Conservation (phyloP, 2,797 vertebrate species). For the Phrynocephalus forsythii region DNA sequence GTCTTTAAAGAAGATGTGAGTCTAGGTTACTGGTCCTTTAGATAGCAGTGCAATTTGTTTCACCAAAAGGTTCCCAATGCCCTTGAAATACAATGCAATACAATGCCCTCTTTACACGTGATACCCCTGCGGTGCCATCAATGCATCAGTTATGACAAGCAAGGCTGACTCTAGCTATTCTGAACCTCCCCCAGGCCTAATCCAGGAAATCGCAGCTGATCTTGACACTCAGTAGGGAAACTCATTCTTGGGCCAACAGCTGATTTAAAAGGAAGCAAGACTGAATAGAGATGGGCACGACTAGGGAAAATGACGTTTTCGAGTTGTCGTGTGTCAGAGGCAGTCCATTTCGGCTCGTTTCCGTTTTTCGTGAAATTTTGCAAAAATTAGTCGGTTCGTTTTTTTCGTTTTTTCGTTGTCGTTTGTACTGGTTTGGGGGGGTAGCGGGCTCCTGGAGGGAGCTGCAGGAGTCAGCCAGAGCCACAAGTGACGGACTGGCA, state of each 20-base stretch:
- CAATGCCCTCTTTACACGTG: neutral
- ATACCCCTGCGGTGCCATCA: too few relatives aligned
- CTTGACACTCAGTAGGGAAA: neutral
- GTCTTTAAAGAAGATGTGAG: neutral
- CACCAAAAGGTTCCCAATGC: neutral
- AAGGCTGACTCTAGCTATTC: neutral
- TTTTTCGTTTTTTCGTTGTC: too few relatives aligned
- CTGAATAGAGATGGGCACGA: too few relatives aligned
- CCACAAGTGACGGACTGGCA: too few relatives aligned
- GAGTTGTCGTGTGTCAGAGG: too few relatives aligned
- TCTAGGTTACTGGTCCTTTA: neutral
- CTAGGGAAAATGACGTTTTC: too few relatives aligned
- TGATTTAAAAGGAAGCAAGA: slow-evolving; percentile 12
- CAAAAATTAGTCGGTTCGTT: too few relatives aligned
- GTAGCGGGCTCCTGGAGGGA: too few relatives aligned
- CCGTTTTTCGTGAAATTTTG: too few relatives aligned
- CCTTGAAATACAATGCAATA: neutral
- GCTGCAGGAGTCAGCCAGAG: too few relatives aligned
- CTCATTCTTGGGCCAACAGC: neutral
- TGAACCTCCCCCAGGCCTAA: neutral
- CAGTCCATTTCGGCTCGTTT: too few relatives aligned
- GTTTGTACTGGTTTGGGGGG: too few relatives aligned
- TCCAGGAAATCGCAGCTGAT: slow-evolving; percentile 9
- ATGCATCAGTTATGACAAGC: neutral
- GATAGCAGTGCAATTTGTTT: neutral